Evolutionary conservation across 2,888 invertebrate genomes (phyloP).

Genomic region (Furcula furcula): DNA sequence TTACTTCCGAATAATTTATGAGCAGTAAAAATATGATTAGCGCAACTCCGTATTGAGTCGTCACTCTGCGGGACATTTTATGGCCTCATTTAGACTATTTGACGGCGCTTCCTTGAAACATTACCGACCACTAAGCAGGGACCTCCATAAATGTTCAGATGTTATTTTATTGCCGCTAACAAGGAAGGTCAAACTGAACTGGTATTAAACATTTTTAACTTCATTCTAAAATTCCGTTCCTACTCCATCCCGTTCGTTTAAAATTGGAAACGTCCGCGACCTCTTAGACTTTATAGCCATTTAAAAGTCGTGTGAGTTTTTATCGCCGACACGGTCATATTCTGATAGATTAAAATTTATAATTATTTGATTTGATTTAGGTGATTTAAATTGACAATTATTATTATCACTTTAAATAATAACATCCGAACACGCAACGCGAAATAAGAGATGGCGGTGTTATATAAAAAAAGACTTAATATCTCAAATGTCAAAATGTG

Average conservation of each 20-base stretch:
- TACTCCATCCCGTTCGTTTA: slow-evolving; percentile 48
- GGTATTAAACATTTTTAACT: slow-evolving; percentile 41
- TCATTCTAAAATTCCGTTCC: slow-evolving; percentile 35
- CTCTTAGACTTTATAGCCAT: slow-evolving; percentile 65
- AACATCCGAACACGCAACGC: slow-evolving; percentile 37
- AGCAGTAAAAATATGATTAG: slow-evolving; percentile 72
- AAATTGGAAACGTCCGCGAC: slow-evolving; percentile 55
- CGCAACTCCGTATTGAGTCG: slow-evolving; percentile 61
- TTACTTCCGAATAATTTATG: slow-evolving; percentile 58
- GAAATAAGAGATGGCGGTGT: slow-evolving; percentile 73
- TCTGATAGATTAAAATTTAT: too few species aligned
- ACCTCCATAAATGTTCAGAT: slow-evolving; percentile 30
- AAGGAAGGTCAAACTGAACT: slow-evolving; percentile 30
- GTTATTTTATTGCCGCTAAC: slow-evolving; percentile 14
- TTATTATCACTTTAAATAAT: slow-evolving; percentile 19
- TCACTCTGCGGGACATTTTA: slow-evolving; percentile 68
- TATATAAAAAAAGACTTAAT: slow-evolving; percentile 82
- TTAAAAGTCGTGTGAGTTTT: slow-evolving; percentile 62
- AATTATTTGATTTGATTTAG: too few species aligned
- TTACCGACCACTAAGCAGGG: slow-evolving; percentile 46
- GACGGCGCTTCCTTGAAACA: slow-evolving; percentile 68
- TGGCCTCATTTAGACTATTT: slow-evolving; percentile 69
- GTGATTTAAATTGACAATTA: slow-evolving; percentile 5
- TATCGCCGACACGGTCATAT: too few species aligned
- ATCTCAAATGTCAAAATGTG: slow-evolving; percentile 83